Conservation (phyloP, 2,888 invertebrate species). For the Habroteleia sp. region DNA sequence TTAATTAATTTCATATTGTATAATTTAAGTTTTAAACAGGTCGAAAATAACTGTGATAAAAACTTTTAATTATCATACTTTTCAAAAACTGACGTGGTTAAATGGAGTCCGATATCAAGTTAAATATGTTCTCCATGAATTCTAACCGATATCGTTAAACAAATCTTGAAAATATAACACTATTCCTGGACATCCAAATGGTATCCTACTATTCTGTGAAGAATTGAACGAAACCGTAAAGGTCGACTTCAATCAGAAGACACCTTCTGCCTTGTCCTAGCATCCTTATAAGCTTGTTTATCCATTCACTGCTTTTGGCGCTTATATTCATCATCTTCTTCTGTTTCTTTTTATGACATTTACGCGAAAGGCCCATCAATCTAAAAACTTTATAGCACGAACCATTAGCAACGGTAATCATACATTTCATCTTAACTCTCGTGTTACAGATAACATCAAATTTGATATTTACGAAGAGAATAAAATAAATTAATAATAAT, state of each 20-base stretch:
- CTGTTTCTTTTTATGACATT: slow-evolving; percentile 47
- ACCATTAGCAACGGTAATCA: slow-evolving; percentile 15
- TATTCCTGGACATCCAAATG: slow-evolving; percentile 2
- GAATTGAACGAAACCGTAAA: slow-evolving; percentile 52
- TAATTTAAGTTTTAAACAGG: no score
- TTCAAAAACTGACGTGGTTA: no score
- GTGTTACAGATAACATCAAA: not conserved
- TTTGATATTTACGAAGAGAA: no score
- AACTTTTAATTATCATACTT: no score
- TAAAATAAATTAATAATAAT: no score
- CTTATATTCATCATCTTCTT: slow-evolving; percentile 64
- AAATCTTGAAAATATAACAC: no score
- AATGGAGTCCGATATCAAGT: no score
- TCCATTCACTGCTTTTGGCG: slow-evolving; percentile 73
- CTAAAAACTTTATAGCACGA: slow-evolving; percentile 18
- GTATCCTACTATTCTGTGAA: slow-evolving; percentile 53
- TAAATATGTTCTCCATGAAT: no score
- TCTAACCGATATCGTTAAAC: no score
- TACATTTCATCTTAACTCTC: not conserved
- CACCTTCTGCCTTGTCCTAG: slow-evolving; percentile 71
- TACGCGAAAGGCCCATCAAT: slow-evolving; percentile 31
- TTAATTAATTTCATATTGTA: no score
- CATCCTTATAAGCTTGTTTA: slow-evolving; percentile 74
- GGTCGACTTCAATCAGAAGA: slow-evolving; percentile 45
- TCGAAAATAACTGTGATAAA: no score